phyloP scores from a whole-genome alignment of 2,888 invertebrate species.

The Drosophila buzzatii region DNA sequence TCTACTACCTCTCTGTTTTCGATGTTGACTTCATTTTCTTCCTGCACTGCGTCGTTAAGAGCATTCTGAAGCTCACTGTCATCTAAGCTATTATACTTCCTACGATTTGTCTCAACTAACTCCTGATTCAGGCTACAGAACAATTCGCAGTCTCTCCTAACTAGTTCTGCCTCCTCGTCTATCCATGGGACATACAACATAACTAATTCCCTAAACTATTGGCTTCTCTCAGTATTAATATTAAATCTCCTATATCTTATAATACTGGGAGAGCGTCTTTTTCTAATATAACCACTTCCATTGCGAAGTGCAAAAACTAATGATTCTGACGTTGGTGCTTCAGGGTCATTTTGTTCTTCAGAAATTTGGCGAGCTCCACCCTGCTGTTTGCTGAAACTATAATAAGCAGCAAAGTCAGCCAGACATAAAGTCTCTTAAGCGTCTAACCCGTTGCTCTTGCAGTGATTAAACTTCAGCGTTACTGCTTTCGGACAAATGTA shows the following conservation, averaged over 20 bases:
- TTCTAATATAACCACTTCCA: no score
- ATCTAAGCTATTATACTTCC: not conserved
- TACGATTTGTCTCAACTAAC: not conserved
- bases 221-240: not conserved
- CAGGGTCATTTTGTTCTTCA: not conserved
- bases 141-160: not conserved
- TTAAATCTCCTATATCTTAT: not conserved
- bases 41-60: no score
- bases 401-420: constrained; percentile 1
- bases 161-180: no score
- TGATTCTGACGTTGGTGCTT: not conserved
- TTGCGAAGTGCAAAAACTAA: not conserved
- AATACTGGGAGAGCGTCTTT: no score
- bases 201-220: not conserved
- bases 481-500: no score
- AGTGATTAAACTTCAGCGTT: no score
- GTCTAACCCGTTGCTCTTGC: no score
- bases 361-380: not conserved
- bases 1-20: no score
- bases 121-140: not conserved
- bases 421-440: not conserved
- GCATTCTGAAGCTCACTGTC: not conserved
- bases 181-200: not conserved
- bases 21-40: no score
- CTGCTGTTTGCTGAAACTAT: not conserved